phyloP scores from a whole-genome alignment of 2,888 invertebrate species.

The Eristalis intricaria region DNA sequence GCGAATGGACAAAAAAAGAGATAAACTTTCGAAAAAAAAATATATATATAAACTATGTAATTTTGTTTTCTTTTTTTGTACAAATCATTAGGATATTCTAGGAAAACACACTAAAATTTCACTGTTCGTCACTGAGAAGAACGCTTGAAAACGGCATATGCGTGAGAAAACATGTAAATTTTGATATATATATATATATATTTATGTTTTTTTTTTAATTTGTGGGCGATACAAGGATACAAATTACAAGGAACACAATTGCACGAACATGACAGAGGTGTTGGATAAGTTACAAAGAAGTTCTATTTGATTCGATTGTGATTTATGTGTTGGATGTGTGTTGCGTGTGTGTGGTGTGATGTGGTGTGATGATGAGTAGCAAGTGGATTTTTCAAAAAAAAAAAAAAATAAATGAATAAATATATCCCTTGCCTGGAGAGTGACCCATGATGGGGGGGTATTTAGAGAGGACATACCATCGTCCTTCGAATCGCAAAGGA shows the following conservation, averaged over 20 bases:
- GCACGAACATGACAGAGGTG: constrained; percentile 44
- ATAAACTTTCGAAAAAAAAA: background rate
- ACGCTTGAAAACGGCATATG: background rate
- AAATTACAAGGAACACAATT: constrained; percentile 13
- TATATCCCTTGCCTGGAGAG: too few species aligned
- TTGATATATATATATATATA: background rate
- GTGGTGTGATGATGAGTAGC: too few species aligned
- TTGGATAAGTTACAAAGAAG: constrained; percentile 40
- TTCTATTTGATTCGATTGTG: background rate
- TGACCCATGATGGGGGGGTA: too few species aligned
- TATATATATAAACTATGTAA: too few species aligned
- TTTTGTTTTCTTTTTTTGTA: background rate
- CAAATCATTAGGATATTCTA: constrained; percentile 59
- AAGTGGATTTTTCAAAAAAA: too few species aligned
- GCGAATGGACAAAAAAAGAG: background rate
- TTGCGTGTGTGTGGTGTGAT: too few species aligned
- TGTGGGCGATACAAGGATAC: background rate
- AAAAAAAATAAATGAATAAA: too few species aligned
- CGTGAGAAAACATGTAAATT: constrained; percentile 1
- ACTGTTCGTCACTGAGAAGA: background rate
- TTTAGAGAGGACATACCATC: too few species aligned
- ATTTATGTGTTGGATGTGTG: background rate
- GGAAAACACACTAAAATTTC: constrained; percentile 68
- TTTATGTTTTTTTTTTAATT: background rate
- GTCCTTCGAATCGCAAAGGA: too few species aligned